Evolutionary conservation across 2,888 invertebrate genomes (phyloP).

Genomic region (Napeogenes sylphis): DNA sequence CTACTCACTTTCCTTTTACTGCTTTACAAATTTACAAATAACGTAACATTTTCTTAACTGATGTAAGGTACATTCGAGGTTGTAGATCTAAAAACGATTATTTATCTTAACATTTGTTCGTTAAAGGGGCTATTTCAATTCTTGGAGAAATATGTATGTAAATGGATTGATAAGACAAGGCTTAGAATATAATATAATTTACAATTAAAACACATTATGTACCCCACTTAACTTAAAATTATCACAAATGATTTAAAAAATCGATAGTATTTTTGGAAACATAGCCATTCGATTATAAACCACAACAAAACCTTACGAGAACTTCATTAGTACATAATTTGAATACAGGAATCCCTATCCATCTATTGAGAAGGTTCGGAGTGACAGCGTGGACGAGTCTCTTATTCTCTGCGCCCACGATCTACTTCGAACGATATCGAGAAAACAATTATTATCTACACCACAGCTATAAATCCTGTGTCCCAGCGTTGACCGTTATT

Average conservation of each 20-base stretch:
- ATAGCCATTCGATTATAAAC: too few relatives aligned
- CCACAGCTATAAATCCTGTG: constrained; percentile 54
- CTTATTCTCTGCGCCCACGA: constrained; percentile 51
- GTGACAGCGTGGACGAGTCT: constrained; percentile 30
- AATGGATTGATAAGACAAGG: constrained; percentile 1
- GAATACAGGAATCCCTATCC: neutral
- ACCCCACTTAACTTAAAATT: too few relatives aligned
- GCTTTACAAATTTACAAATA: constrained; percentile 1
- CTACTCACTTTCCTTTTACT: constrained; percentile 2
- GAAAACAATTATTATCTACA: constrained; percentile 55
- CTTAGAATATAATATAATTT: neutral
- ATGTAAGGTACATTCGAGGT: constrained; percentile 19
- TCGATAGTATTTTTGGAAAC: too few relatives aligned
- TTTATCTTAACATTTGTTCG: constrained; percentile 23
- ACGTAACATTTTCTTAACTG: constrained; percentile 11
- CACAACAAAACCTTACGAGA: neutral
- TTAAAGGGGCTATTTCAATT: constrained; percentile 1
- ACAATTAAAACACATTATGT: neutral
- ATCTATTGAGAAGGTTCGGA: neutral
- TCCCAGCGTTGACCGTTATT: constrained; percentile 46
- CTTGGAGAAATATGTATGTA: neutral
- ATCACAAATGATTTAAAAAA: too few relatives aligned
- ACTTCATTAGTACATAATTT: constrained; percentile 1
- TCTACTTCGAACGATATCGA: constrained; percentile 49
- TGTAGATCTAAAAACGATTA: constrained; percentile 28